Evolutionary conservation across 2,113 vertebrate genomes (phyloP).

Genomic region (Dolichotis patagonum): DNA sequence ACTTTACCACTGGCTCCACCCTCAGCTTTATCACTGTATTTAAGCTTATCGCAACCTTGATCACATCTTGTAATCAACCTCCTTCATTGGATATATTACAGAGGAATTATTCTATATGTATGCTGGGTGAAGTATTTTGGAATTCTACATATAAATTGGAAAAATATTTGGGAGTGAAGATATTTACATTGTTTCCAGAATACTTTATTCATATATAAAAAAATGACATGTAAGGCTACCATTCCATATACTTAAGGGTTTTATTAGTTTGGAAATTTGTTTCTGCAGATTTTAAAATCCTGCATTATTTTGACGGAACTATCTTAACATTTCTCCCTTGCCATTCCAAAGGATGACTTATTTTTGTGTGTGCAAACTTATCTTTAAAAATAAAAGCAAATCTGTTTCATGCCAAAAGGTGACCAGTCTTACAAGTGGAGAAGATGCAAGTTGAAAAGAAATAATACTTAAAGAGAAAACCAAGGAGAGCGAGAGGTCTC

Average conservation of each 20-base stretch:
- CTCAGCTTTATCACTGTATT: background rate
- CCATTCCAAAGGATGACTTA: constrained; percentile 5
- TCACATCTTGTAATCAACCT: constrained; percentile 9
- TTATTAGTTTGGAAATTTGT: constrained; percentile 48
- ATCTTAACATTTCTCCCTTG: constrained; percentile 33
- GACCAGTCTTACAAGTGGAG: constrained; percentile 82
- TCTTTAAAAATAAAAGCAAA: constrained; percentile 76
- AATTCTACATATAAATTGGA: constrained; percentile 8
- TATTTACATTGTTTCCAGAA: constrained; percentile 17
- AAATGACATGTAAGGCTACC: background rate
- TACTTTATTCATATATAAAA: background rate
- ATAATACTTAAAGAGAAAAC: constrained; percentile 30
- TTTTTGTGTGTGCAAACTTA: constrained; percentile 31
- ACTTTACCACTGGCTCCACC: background rate
- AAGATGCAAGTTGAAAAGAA: constrained; percentile 82
- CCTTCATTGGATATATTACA: background rate
- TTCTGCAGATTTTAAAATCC: constrained; percentile 46
- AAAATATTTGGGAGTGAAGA: background rate
- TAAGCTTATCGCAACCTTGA: background rate
- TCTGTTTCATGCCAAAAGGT: constrained; percentile 83
- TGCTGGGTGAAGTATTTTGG: background rate
- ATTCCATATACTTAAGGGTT: constrained; percentile 2
- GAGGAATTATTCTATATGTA: background rate
- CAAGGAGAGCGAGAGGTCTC: constrained; percentile 69
- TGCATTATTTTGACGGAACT: constrained; percentile 69